Conservation (phyloP, 2,797 vertebrate genomes). For the Alca torda region DNA sequence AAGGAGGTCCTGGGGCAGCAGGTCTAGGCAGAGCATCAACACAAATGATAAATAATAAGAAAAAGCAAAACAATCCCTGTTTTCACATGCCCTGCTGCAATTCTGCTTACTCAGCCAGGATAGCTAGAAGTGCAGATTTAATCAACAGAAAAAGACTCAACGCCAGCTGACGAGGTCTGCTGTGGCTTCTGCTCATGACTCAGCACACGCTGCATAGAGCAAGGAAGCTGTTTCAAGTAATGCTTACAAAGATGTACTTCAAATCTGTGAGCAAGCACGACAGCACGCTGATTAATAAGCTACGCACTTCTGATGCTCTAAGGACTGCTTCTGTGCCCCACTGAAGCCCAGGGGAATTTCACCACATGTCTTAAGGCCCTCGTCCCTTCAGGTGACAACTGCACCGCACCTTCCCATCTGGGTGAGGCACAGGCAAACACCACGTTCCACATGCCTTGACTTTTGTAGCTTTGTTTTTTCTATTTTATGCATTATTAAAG, state of each 20-base stretch:
- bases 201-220: accelerated
- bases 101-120: background rate
- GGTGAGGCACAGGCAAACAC: background rate
- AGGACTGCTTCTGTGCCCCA: background rate
- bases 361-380: background rate
- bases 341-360: background rate
- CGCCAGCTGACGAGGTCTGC: background rate
- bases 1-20: background rate
- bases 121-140: background rate
- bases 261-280: background rate
- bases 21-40: background rate
- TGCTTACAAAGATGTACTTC: background rate
- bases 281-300: background rate
- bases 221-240: background rate
- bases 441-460: accelerated
- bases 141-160: background rate
- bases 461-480: background rate
- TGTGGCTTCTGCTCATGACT: background rate
- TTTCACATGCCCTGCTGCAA: background rate
- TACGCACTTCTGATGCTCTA: background rate
- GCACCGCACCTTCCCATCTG: accelerated
- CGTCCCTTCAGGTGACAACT: background rate
- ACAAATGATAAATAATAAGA: background rate
- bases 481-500: background rate
- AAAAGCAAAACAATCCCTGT: background rate